phyloP scores from a whole-genome alignment of 2,888 invertebrate species.

The Volucella bombylans region DNA sequence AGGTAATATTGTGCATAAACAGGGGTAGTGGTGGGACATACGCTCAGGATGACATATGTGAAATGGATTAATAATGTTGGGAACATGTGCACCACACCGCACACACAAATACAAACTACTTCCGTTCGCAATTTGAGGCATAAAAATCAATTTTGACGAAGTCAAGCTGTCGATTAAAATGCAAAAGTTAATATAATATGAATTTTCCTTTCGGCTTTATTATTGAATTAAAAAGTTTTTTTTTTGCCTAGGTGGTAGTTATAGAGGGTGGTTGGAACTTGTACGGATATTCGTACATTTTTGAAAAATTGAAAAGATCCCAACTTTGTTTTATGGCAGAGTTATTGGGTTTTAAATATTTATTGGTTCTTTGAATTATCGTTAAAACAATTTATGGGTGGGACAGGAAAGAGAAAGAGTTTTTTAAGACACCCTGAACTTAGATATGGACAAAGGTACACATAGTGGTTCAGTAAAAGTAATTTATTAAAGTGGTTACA shows the following conservation, averaged over 20 bases:
- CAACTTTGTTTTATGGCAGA: conserved; percentile 11
- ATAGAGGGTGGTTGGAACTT: neutral
- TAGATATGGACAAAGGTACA: neutral
- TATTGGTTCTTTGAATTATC: conserved; percentile 16
- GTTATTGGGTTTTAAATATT: conserved; percentile 58
- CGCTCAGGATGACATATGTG: conserved; percentile 55
- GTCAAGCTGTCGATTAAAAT: conserved; percentile 65
- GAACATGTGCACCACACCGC: conserved; percentile 55
- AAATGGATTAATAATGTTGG: conserved; percentile 69
- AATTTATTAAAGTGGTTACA: no score
- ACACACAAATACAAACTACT: conserved; percentile 37
- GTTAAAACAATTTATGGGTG: neutral
- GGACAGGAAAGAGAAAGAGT: neutral
- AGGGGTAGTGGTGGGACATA: conserved; percentile 17
- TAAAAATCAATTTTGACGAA: conserved; percentile 61
- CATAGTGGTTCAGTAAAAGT: no score
- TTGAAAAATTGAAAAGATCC: conserved; percentile 3
- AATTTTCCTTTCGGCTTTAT: conserved; percentile 40
- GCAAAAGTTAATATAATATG: conserved; percentile 61
- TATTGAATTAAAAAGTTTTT: conserved; percentile 57
- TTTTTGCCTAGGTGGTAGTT: conserved; percentile 7
- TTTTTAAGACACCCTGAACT: neutral
- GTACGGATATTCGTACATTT: neutral
- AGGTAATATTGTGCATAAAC: conserved; percentile 29
- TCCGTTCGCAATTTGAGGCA: conserved; percentile 51